Evolutionary conservation across 2,797 vertebrate species (phyloP).

Genomic region (Gallinago solitaria): DNA sequence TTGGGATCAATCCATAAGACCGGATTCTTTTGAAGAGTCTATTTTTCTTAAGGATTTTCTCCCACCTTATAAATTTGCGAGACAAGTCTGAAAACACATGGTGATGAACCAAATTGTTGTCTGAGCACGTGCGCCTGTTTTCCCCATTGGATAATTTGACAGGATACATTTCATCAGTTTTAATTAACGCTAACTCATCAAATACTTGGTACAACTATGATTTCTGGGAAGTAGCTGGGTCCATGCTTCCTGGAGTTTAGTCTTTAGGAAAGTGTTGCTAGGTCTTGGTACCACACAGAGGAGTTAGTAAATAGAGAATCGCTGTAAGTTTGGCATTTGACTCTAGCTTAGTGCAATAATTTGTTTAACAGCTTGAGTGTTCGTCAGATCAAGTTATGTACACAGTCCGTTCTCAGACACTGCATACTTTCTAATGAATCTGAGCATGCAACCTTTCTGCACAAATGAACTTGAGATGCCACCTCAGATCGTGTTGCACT

Average conservation of each 20-base stretch:
- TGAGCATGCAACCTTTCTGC: conserved; percentile 8
- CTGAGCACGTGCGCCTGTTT: neutral
- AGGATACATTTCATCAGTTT: neutral
- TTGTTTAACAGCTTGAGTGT: neutral
- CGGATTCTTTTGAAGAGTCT: neutral
- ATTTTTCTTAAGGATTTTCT: neutral
- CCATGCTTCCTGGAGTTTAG: neutral
- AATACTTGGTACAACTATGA: neutral
- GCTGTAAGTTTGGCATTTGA: neutral
- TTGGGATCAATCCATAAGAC: neutral
- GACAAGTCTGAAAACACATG: neutral
- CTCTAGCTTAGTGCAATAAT: neutral
- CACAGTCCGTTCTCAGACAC: neutral
- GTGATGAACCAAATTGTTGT: neutral
- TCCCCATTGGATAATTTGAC: neutral
- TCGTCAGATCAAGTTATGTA: neutral
- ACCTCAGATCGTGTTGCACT: neutral
- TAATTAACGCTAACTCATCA: neutral
- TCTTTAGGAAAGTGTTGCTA: neutral
- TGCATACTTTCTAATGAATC: neutral
- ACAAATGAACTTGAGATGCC: neutral
- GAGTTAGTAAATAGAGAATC: neutral
- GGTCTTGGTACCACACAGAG: neutral
- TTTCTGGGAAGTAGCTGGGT: neutral
- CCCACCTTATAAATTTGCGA: neutral